Percentiles rank a stretch among this genome's conserved stretches.
These are phyloP conservation scores for Pluvianellus socialis DNA, from an alignment of 2,113 vertebrate species.

Conservation along the genomic window DNA sequence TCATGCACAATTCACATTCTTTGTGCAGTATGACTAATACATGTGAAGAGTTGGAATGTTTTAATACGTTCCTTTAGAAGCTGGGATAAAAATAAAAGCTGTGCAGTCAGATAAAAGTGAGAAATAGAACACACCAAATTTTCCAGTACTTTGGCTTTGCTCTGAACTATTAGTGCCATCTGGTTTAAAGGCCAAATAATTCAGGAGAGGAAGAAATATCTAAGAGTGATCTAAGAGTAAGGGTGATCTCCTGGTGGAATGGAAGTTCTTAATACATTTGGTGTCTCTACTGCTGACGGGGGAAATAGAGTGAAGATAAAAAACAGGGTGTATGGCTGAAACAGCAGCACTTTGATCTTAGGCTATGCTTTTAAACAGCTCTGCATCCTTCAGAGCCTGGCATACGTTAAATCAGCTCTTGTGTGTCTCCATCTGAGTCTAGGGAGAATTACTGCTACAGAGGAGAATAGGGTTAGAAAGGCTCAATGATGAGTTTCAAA, in stretches of 20 bases:
- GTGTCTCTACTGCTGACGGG: not conserved
- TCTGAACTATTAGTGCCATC: not conserved
- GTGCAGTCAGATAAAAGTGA: not conserved
- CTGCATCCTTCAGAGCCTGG: not conserved
- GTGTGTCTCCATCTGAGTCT: not conserved
- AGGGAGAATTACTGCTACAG: not conserved
- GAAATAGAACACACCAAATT: not conserved
- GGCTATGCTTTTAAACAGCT: not conserved
- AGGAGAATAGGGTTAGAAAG: not conserved
- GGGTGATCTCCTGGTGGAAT: not conserved
- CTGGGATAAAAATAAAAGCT: not conserved
- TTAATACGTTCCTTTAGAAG: not conserved
- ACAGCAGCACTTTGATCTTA: conserved; percentile 1
- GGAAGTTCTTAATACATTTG: not conserved
- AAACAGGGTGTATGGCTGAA: not conserved
- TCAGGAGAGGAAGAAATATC: not conserved
- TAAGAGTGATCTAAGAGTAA: not conserved
- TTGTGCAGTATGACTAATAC: not conserved
- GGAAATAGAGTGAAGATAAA: not conserved
- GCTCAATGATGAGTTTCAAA: not conserved
- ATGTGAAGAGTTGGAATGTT: not conserved
- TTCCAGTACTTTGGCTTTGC: not conserved
- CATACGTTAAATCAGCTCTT: not conserved
- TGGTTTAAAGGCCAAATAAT: not conserved
- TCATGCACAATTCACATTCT: not conserved